Evolutionary conservation across 2,888 invertebrate genomes (phyloP).

Genomic region (Sphaeridia pumilis): DNA sequence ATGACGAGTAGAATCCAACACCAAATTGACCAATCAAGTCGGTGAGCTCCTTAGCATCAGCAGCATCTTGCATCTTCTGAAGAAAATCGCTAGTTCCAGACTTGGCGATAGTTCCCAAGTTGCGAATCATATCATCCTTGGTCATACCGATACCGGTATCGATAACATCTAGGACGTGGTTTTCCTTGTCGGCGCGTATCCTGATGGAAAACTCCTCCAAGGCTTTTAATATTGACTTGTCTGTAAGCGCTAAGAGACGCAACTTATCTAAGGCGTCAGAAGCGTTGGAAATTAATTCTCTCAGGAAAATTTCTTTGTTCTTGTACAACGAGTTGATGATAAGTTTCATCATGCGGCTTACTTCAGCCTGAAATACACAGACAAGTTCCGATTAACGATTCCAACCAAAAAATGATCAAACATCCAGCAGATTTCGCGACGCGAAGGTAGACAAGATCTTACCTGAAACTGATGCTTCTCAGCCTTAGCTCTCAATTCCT

Average conservation of each 20-base stretch:
- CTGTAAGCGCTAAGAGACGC: conserved; percentile 79
- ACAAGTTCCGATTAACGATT: background rate
- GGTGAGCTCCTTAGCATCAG: conserved; percentile 57
- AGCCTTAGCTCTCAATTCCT: conserved; percentile 76
- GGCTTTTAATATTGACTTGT: conserved; percentile 61
- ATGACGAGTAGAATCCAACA: conserved; percentile 98
- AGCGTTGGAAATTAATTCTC: conserved; percentile 97
- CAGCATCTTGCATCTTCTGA: conserved; percentile 66
- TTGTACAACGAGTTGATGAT: conserved; percentile 98
- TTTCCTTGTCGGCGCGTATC: conserved; percentile 81
- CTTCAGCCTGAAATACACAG: conserved; percentile 80
- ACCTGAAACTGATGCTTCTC: conserved; percentile 62
- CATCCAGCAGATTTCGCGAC: background rate
- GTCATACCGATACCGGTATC: conserved; percentile 99
- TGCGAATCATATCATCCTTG: conserved; percentile 78
- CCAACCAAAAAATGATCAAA: conserved; percentile 2
- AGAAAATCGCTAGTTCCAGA: conserved; percentile 95
- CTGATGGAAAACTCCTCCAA: conserved; percentile 76
- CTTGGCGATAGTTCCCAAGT: conserved; percentile 96
- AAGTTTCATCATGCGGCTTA: conserved; percentile 99
- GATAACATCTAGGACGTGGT: conserved; percentile 79
- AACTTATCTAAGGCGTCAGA: conserved; percentile 99
- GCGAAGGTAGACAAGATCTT: too few species aligned
- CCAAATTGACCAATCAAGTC: conserved; percentile 99
- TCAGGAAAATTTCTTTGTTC: conserved; percentile 97